Evolutionary conservation across 2,888 invertebrate genomes (phyloP).

Genomic region (Corbicula japonica): DNA sequence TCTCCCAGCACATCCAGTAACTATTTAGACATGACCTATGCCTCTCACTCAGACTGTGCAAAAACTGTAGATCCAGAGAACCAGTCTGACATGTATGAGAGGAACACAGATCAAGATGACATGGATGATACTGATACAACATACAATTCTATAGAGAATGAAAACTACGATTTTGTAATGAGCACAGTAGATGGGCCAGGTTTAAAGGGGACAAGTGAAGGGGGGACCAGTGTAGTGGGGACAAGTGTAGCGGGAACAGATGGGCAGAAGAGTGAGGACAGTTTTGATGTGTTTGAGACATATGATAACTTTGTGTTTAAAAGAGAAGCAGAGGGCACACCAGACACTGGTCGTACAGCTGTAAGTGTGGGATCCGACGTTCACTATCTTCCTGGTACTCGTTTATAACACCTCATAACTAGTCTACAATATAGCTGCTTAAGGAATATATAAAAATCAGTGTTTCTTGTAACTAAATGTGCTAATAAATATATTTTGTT

Average conservation of each 20-base stretch:
- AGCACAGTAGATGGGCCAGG: too few relatives aligned
- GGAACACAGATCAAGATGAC: constrained; percentile 10
- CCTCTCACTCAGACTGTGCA: constrained; percentile 4
- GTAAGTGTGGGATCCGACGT: constrained; percentile 4
- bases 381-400: constrained; percentile 26
- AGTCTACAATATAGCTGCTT: too few relatives aligned
- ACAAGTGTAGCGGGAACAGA: constrained; percentile 4
- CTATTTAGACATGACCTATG: constrained; percentile 54
- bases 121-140: constrained; percentile 23
- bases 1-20: constrained; percentile 17
- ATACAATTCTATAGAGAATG: constrained; percentile 54
- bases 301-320: constrained; percentile 45
- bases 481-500: too few relatives aligned
- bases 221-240: too few relatives aligned
- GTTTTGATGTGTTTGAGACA: constrained; percentile 37
- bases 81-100: constrained; percentile 26
- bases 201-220: too few relatives aligned
- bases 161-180: constrained; percentile 56
- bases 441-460: too few relatives aligned
- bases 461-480: too few relatives aligned
- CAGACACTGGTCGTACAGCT: background rate
- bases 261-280: constrained; percentile 7
- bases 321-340: background rate
- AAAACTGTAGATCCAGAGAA: constrained; percentile 4
- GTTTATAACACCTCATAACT: background rate